phyloP scores from a whole-genome alignment of 1,140 invertebrate species.

The Zaprionus taronus region DNA sequence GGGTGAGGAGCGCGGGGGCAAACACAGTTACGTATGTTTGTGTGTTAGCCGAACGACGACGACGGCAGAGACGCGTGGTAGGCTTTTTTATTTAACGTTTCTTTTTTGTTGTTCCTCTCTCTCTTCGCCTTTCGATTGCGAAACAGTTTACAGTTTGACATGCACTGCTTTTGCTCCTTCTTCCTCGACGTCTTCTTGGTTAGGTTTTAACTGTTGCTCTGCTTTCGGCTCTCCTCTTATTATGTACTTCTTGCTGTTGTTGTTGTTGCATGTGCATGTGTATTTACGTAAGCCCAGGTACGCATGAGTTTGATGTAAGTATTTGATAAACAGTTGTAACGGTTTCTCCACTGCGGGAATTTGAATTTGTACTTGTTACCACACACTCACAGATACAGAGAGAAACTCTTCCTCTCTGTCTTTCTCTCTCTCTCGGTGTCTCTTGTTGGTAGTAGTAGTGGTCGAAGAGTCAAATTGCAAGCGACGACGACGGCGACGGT shows the following conservation, averaged over 20 bases:
- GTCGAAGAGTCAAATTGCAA: constrained; percentile 40
- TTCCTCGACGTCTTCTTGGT: constrained; percentile 12
- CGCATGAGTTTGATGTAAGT: constrained; percentile 1
- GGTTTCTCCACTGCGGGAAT: constrained; percentile 1
- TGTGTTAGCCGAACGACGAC: not conserved
- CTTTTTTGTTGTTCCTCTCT: constrained; percentile 15
- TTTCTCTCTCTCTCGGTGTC: not conserved
- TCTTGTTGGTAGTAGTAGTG: constrained; percentile 3
- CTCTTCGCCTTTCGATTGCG: constrained; percentile 38
- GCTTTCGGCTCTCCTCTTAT: not conserved
- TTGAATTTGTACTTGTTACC: constrained; percentile 35
- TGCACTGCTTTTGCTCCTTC: constrained; percentile 29
- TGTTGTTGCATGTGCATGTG: constrained; percentile 4
- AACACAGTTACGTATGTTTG: constrained; percentile 20
- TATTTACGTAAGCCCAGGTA: constrained; percentile 8
- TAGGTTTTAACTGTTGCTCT: constrained; percentile 14
- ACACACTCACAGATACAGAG: constrained; percentile 18
- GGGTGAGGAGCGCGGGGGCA: not conserved
- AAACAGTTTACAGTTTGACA: constrained; percentile 47
- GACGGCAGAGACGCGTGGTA: constrained; percentile 30
- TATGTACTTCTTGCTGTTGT: not conserved
- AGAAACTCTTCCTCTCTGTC: not conserved
- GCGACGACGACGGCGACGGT: constrained; percentile 13
- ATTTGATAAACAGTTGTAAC: constrained; percentile 20
- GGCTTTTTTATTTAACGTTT: constrained; percentile 27